Conservation (phyloP, 2,888 invertebrate species). For the Eupithecia inturbata region DNA sequence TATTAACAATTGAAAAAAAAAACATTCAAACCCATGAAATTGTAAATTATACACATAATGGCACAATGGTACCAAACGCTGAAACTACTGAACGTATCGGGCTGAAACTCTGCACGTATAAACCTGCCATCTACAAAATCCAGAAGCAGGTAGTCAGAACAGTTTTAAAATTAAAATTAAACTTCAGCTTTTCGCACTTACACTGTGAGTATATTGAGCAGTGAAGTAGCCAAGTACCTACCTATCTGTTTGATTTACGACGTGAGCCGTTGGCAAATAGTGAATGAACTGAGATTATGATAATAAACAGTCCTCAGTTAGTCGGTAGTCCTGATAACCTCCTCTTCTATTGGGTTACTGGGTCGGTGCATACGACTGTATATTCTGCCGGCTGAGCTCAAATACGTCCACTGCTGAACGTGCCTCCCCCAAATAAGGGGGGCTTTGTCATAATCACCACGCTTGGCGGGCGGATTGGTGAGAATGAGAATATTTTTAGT, state of each 20-base stretch:
- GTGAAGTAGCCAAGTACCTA: not conserved
- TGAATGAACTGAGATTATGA: slow-evolving; percentile 18
- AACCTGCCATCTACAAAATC: not conserved
- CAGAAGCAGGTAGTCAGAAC: not conserved
- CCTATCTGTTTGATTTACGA: slow-evolving; percentile 2
- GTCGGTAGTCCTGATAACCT: not conserved
- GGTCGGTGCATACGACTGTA: not conserved
- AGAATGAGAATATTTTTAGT: too few species aligned
- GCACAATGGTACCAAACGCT: too few species aligned
- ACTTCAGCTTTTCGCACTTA: not conserved
- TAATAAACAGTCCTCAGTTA: not conserved
- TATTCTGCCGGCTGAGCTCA: not conserved
- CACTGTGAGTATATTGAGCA: not conserved
- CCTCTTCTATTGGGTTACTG: not conserved
- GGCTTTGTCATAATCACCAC: too few species aligned
- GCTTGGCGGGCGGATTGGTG: too few species aligned
- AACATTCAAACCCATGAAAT: too few species aligned
- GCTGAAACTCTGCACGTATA: not conserved
- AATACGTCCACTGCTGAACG: too few species aligned
- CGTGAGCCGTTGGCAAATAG: not conserved
- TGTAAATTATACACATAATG: too few species aligned
- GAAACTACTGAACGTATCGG: too few species aligned
- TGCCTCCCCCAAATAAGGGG: too few species aligned
- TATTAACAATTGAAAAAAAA: too few species aligned
- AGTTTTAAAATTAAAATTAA: not conserved